Percentiles rank a stretch among this genome's conserved stretches.
These are phyloP conservation scores for Chelmon rostratus DNA, from an alignment of 2,797 vertebrate genomes.

Conservation along the genomic window DNA sequence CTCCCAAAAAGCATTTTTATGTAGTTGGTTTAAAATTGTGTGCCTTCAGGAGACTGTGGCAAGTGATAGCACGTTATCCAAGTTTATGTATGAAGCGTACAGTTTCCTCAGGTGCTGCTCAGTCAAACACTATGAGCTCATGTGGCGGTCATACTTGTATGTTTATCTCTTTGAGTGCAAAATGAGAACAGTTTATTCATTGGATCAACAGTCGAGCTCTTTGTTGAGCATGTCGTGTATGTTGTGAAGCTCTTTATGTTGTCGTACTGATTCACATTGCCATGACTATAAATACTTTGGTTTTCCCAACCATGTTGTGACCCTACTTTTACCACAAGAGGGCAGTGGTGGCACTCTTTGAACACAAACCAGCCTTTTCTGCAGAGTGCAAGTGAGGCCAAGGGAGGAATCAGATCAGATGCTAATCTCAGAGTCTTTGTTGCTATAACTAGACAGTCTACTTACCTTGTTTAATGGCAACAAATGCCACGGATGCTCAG, in stretches of 20 bases:
- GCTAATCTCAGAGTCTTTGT: constrained; percentile 67
- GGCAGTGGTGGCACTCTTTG: constrained; percentile 55
- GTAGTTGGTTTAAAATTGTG: constrained; percentile 12
- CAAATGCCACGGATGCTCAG: constrained; percentile 50
- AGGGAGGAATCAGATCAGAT: constrained; percentile 66
- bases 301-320: background rate
- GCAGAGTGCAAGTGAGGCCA: constrained; percentile 76
- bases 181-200: background rate
- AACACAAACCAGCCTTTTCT: constrained; percentile 21
- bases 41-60: constrained; percentile 10
- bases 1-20: constrained; percentile 37
- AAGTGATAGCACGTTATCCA: constrained; percentile 10
- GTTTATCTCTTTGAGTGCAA: background rate
- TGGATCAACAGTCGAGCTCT: background rate
- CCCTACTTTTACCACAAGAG: constrained; percentile 67
- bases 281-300: too few species aligned
- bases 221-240: background rate
- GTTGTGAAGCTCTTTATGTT: background rate
- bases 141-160: background rate
- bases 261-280: background rate
- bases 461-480: constrained; percentile 65
- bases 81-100: constrained; percentile 1
- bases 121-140: constrained; percentile 5
- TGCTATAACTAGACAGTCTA: constrained; percentile 69
- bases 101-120: constrained; percentile 24